Percentiles rank a stretch among this genome's conserved stretches.
These are phyloP conservation scores for Crenuchus spilurus DNA, from an alignment of 2,797 vertebrate genomes.

Conservation along the genomic window DNA sequence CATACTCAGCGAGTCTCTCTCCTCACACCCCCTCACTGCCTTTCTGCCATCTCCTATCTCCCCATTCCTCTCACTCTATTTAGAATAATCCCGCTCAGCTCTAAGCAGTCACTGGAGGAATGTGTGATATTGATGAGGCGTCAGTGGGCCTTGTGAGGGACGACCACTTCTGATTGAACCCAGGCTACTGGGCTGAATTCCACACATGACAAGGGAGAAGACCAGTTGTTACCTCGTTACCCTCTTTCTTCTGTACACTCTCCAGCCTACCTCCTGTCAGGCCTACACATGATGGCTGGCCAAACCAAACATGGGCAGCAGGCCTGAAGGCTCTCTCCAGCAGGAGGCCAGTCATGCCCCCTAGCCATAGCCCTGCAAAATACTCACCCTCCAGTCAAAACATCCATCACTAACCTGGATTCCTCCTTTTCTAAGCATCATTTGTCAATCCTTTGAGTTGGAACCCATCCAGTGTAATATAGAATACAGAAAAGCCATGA, in stretches of 20 bases:
- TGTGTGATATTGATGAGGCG: constrained; percentile 47
- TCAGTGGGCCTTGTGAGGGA: constrained; percentile 34
- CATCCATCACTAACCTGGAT: not conserved
- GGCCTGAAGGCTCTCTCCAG: constrained; percentile 75
- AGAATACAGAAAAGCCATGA: too few species aligned
- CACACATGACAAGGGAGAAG: constrained; percentile 34
- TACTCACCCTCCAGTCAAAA: not conserved
- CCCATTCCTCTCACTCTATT: constrained; percentile 39
- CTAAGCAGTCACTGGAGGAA: constrained; percentile 40
- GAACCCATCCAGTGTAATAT: not conserved
- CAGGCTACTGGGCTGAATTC: constrained; percentile 40
- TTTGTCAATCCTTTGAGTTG: not conserved
- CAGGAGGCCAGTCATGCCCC: constrained; percentile 63
- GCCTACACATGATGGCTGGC: constrained; percentile 87
- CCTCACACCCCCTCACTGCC: constrained; percentile 34
- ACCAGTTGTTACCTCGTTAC: constrained; percentile 29
- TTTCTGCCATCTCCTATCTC: constrained; percentile 39
- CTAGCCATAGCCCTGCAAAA: constrained; percentile 33
- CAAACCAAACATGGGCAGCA: constrained; percentile 95
- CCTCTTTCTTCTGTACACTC: constrained; percentile 73
- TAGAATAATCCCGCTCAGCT: constrained; percentile 42
- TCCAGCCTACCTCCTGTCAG: constrained; percentile 89
- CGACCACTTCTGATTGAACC: constrained; percentile 44
- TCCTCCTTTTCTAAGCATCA: not conserved
- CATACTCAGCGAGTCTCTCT: constrained; percentile 37